phyloP scores from a whole-genome alignment of 1,140 invertebrate genomes.

The Dreissena rostriformis region DNA sequence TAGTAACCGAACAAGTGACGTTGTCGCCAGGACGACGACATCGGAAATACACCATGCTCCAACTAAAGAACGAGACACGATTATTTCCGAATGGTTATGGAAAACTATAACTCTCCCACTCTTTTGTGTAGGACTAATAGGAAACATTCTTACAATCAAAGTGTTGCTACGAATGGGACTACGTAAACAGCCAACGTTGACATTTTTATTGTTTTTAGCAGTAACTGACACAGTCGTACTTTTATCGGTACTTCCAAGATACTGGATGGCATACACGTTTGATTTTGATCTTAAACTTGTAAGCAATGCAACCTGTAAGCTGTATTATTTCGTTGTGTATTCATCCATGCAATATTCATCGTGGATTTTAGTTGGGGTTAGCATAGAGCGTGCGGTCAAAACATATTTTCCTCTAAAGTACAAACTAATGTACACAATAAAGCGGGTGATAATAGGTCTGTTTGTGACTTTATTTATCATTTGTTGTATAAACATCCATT shows the following conservation, averaged over 20 bases:
- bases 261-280: slow-evolving; percentile 63
- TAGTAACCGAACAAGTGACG: too few relatives aligned
- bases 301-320: slow-evolving; percentile 60
- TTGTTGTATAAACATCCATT: slow-evolving; percentile 61
- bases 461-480: slow-evolving; percentile 58
- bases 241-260: slow-evolving; percentile 60
- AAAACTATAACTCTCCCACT: slow-evolving; percentile 51
- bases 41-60: too few relatives aligned
- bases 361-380: slow-evolving; percentile 73
- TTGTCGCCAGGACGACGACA: too few relatives aligned
- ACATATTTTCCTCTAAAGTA: slow-evolving; percentile 67
- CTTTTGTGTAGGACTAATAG: slow-evolving; percentile 57
- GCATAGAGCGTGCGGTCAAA: slow-evolving; percentile 66
- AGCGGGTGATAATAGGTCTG: slow-evolving; percentile 40
- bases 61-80: background rate
- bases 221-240: slow-evolving; percentile 65
- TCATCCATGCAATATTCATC: slow-evolving; percentile 69
- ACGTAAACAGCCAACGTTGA: slow-evolving; percentile 32
- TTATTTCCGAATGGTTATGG: slow-evolving; percentile 52
- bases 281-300: slow-evolving; percentile 61
- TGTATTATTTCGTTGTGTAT: slow-evolving; percentile 70
- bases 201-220: slow-evolving; percentile 60
- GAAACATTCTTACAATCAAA: slow-evolving; percentile 58
- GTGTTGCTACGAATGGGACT: slow-evolving; percentile 49
- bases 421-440: slow-evolving; percentile 55